A percentile compares a stretch with the other conserved stretches of the same genome.
Conservation (phyloP, 92 coral and sea anemone species). For the Zoanthus solanderi region DNA sequence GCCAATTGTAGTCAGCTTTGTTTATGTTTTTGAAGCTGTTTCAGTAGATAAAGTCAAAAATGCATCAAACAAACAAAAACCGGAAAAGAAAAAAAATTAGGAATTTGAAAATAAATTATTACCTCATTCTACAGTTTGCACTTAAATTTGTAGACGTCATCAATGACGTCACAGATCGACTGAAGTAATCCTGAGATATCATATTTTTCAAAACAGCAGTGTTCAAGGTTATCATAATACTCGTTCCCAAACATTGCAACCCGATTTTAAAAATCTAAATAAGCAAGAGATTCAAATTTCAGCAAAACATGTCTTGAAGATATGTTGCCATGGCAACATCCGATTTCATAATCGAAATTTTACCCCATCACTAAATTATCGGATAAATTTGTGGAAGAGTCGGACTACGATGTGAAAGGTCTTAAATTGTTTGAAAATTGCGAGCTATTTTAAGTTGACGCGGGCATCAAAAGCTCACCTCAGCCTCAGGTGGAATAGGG, state of each 20-base stretch:
- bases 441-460: not conserved
- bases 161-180: not conserved
- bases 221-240: not conserved
- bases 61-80: too few species aligned
- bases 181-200: not conserved
- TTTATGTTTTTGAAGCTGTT: too few species aligned
- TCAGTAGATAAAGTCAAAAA: too few species aligned
- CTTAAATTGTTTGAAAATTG: not conserved
- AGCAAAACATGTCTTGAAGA: not conserved
- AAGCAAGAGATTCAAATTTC: too few species aligned
- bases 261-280: not conserved
- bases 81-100: too few species aligned
- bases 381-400: not conserved
- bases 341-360: too few species aligned
- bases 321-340: not conserved
- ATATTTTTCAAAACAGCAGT: not conserved
- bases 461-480: not conserved
- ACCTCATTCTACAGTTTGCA: too few species aligned
- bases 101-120: too few species aligned
- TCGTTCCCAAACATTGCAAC: too few species aligned
- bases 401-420: not conserved
- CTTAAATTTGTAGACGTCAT: not conserved
- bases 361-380: not conserved
- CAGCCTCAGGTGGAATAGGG: too few species aligned
- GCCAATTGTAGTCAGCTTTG: not conserved